A percentile compares a stretch with the other conserved stretches of the same genome.
Evolutionary conservation across 1,140 invertebrate genomes (phyloP).

Genomic region (Harlomillsia oculata): DNA sequence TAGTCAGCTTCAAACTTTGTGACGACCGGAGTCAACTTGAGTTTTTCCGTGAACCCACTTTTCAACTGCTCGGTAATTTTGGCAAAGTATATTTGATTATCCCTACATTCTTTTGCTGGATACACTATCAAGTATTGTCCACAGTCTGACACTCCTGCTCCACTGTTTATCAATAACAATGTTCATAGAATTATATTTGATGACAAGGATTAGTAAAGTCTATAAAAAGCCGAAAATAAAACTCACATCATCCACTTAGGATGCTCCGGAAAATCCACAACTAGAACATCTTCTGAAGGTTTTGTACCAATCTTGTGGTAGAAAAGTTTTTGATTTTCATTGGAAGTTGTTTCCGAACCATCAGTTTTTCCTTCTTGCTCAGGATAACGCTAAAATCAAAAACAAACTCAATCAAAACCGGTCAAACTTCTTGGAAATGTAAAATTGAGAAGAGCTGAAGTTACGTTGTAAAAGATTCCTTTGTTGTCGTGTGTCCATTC

Average conservation of each 20-base stretch:
- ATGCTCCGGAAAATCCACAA: slow-evolving; percentile 49
- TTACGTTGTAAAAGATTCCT: slow-evolving; percentile 94
- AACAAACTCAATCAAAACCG: too few species aligned
- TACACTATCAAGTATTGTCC: slow-evolving; percentile 75
- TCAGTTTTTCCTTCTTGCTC: slow-evolving; percentile 65
- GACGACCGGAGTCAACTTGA: slow-evolving; percentile 46
- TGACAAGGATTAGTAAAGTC: slow-evolving; percentile 5
- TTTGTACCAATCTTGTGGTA: slow-evolving; percentile 51
- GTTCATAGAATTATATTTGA: slow-evolving; percentile 2
- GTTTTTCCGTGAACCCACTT: slow-evolving; percentile 50
- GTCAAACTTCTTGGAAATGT: too few species aligned
- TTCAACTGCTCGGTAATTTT: slow-evolving; percentile 51
- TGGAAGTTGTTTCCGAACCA: slow-evolving; percentile 48
- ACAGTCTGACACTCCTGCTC: slow-evolving; percentile 72
- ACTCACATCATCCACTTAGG: slow-evolving; percentile 51
- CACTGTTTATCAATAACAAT: slow-evolving; percentile 50
- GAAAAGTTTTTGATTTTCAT: slow-evolving; percentile 52
- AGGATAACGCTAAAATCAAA: slow-evolving; percentile 52
- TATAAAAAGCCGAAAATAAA: too few species aligned
- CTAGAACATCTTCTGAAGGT: slow-evolving; percentile 49
- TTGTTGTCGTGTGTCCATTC: slow-evolving; percentile 92
- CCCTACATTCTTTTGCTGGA: slow-evolving; percentile 70
- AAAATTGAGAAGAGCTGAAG: too few species aligned
- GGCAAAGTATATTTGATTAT: slow-evolving; percentile 77
- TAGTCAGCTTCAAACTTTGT: not conserved